phyloP scores from a whole-genome alignment of 2,113 vertebrate genomes.

The Podarcis raffonei region DNA sequence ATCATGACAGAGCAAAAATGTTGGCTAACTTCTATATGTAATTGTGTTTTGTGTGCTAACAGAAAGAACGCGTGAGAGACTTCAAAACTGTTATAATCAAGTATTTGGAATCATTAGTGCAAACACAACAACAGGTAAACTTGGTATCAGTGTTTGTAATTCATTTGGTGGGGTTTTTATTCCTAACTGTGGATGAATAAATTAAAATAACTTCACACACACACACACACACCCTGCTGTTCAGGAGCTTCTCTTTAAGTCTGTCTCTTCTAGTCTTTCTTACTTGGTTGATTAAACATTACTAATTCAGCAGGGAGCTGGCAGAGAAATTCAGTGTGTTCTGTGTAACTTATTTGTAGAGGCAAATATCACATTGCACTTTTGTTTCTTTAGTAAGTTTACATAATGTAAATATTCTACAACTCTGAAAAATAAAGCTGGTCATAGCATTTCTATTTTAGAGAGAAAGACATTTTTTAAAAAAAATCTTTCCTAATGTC shows the following conservation, averaged over 20 bases:
- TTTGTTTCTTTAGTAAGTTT: background rate
- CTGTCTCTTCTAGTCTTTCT: background rate
- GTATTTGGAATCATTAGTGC: conserved; percentile 96
- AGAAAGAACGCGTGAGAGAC: conserved; percentile 97
- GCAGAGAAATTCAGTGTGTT: background rate
- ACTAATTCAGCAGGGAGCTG: background rate
- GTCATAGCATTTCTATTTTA: background rate
- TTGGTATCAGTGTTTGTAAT: conserved; percentile 24
- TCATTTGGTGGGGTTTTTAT: background rate
- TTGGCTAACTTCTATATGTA: background rate
- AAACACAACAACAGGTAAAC: conserved; percentile 96
- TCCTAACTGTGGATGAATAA: background rate
- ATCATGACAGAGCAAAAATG: background rate
- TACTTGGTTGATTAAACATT: background rate
- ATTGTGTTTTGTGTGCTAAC: conserved; percentile 64
- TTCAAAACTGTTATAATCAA: conserved; percentile 95
- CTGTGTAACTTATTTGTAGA: background rate
- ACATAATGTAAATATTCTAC: background rate
- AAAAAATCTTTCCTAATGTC: background rate
- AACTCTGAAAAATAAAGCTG: too few species aligned
- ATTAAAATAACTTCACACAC: background rate
- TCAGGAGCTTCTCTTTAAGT: background rate
- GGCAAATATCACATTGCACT: too few species aligned
- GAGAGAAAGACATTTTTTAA: too few species aligned
- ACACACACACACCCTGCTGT: background rate